phyloP scores from a whole-genome alignment of 2,113 vertebrate genomes.

The Podarcis muralis region DNA sequence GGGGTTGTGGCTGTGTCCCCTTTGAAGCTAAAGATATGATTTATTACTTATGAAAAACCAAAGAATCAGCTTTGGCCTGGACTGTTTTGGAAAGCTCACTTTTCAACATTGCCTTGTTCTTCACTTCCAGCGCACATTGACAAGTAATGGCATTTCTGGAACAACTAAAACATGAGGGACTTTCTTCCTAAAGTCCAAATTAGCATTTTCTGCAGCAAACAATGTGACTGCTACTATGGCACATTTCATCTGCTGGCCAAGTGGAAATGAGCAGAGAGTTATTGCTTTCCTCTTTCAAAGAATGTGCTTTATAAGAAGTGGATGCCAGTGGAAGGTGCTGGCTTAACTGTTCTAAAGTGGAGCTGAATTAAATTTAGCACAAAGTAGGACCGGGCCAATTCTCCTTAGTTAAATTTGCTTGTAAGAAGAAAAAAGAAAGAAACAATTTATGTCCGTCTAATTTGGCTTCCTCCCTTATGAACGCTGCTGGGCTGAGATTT shows the following conservation, averaged over 20 bases:
- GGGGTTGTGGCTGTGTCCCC: background rate
- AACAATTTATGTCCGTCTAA: background rate
- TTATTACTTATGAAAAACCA: conserved; percentile 73
- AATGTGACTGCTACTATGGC: conserved; percentile 61
- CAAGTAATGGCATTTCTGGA: conserved; percentile 72
- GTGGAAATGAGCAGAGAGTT: conserved; percentile 58
- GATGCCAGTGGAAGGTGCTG: conserved; percentile 26
- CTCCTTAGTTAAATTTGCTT: background rate
- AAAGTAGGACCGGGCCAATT: background rate
- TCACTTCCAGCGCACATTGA: conserved; percentile 76
- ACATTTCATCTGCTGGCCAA: conserved; percentile 64
- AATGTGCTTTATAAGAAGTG: conserved; percentile 34
- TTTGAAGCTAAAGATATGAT: conserved; percentile 62
- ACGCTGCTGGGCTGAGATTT: background rate
- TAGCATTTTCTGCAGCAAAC: conserved; percentile 67
- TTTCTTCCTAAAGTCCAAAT: conserved; percentile 72
- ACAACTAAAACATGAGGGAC: conserved; percentile 69
- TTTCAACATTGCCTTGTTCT: conserved; percentile 72
- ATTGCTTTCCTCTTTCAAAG: conserved; percentile 51
- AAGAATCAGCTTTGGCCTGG: conserved; percentile 72
- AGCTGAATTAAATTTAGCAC: conserved; percentile 2
- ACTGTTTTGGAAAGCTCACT: conserved; percentile 73
- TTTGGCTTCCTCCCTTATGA: background rate
- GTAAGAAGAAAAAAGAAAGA: background rate
- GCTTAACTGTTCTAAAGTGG: conserved; percentile 5